phyloP scores from a whole-genome alignment of 2,797 vertebrate genomes.

The Philypnodon macrostomus region DNA sequence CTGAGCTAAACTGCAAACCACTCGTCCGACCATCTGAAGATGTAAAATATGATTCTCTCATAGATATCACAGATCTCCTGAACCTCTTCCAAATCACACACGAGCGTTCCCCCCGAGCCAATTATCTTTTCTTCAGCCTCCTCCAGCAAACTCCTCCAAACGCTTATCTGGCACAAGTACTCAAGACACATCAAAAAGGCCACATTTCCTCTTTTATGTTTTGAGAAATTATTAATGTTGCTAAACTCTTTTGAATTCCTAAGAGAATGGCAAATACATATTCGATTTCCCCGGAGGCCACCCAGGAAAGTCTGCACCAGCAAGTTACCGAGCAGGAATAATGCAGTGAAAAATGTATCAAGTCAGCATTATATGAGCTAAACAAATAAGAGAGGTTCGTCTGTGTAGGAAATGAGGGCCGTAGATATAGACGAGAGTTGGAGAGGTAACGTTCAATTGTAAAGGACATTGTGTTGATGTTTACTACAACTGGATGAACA shows the following conservation, averaged over 20 bases:
- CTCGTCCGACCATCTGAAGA: too few species aligned
- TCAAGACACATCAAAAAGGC: conserved; percentile 47
- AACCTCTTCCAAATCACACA: not conserved
- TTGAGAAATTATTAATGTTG: conserved; percentile 75
- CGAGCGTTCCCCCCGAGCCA: conserved; percentile 10
- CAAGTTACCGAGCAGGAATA: conserved; percentile 49
- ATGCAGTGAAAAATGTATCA: conserved; percentile 48
- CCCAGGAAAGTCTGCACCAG: conserved; percentile 53
- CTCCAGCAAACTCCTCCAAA: conserved; percentile 32
- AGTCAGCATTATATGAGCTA: conserved; percentile 59
- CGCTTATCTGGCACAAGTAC: conserved; percentile 54
- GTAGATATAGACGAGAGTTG: conserved; percentile 42
- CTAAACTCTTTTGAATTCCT: conserved; percentile 67
- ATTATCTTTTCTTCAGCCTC: conserved; percentile 27
- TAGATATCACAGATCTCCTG: not conserved
- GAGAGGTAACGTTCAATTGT: too few species aligned
- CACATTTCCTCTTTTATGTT: conserved; percentile 61
- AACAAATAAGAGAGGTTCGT: conserved; percentile 67
- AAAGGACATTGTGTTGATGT: too few species aligned
- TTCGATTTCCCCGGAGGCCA: conserved; percentile 68
- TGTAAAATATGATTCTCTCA: too few species aligned
- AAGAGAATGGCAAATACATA: conserved; percentile 69
- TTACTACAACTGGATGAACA: too few species aligned
- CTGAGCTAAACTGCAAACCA: not conserved
- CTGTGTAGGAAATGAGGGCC: conserved; percentile 58